Evolutionary conservation across 1,140 invertebrate species (phyloP), one percentile per base, ranked within the genome.

Genomic region (Drosophila nigromelanica): DNA sequence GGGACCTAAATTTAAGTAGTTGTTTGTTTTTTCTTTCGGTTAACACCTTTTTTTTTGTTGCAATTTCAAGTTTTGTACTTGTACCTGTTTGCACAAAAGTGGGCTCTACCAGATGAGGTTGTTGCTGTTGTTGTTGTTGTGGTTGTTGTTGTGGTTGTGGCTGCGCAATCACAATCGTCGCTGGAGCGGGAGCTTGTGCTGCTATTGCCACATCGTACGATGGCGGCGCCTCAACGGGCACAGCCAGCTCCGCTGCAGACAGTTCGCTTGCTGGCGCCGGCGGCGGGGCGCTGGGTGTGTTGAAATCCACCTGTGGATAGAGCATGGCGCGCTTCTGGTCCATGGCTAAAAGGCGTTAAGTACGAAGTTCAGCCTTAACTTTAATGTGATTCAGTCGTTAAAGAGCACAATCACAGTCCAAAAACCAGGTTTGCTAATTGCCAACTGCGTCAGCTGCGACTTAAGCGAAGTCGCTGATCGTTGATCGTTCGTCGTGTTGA

Each of bases 241-340:
- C 73, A 11, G 55, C 52, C 11, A 60, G n/a, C 18, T 56, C 55
- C 18, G 73, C 63, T 27, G 52, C 24, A 51, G 64, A 39, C 40
- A n/a, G n/a, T n/a, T 74, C 64, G 59, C 55, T 35, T 56, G 50
- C 27, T 50, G 40, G 58, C 7, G 76, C 69, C n/a, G 78, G 68
- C 21, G 85, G 48, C 1, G 82, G 79, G 3, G 82, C 78, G 11
- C 52, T 87, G 4, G 80, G 80, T 3, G 64, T 58, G 40, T 73
- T 64, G 40, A 76, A 73, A 64, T 90, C 83, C 68, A 90, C 69
- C 37, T 79, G 76, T 8, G 90, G 90, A 80, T 91, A 91, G 5
- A 91, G 74, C 90, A 91, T 91, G 39, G 90, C 90, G 33, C 80
- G 80, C 73, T 91, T 91, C 58, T 89, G 90, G 59, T 91, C 90